Conservation (phyloP, 2,113 vertebrate species). For the Bettongia penicillata region DNA sequence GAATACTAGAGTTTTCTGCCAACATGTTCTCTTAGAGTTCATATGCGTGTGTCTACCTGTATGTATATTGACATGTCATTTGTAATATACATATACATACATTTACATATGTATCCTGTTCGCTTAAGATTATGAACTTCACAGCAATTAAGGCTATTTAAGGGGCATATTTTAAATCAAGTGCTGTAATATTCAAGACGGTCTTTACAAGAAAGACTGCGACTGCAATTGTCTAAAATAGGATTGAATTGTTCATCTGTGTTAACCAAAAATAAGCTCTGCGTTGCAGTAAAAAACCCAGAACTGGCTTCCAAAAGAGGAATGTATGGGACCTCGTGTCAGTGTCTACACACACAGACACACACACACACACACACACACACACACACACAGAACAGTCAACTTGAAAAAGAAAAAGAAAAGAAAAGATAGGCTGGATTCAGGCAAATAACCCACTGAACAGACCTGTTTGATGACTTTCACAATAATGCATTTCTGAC, state of each 20-base stretch:
- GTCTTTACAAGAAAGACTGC: conserved; percentile 81
- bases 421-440: background rate
- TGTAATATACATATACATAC: conserved; percentile 54
- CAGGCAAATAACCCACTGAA: background rate
- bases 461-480: background rate
- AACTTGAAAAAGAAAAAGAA: background rate
- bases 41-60: background rate
- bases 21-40: background rate
- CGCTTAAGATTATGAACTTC: conserved; percentile 75
- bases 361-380: background rate
- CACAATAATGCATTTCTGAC: background rate
- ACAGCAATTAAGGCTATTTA: conserved; percentile 83
- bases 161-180: conserved; percentile 80
- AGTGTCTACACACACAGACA: conserved; percentile 27
- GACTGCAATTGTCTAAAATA: conserved; percentile 83
- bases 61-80: background rate
- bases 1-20: background rate
- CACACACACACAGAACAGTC: background rate
- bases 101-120: background rate
- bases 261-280: conserved; percentile 82
- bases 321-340: conserved; percentile 74
- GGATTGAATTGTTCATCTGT: conserved; percentile 76
- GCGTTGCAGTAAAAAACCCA: conserved; percentile 81
- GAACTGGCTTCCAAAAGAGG: conserved; percentile 81
- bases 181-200: conserved; percentile 80